Percentiles rank a stretch among this genome's conserved stretches.
Conservation (phyloP, 2,888 invertebrate species). For the Phlogophora meticulosa region DNA sequence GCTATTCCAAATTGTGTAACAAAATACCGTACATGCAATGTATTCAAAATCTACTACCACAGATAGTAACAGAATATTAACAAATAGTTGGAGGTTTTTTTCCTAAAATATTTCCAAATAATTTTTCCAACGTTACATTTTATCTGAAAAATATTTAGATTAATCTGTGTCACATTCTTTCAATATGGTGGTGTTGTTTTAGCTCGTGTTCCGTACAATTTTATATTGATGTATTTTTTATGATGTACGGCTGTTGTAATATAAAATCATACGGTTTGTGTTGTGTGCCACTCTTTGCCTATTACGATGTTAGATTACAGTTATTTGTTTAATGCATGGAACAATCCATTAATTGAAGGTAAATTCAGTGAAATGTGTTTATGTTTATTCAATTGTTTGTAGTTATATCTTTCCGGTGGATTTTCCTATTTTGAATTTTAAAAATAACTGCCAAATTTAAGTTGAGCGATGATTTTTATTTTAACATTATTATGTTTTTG, state of each 20-base stretch:
- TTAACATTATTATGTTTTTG: no score
- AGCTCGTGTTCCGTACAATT: constrained; percentile 48
- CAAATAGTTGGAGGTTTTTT: constrained; percentile 2
- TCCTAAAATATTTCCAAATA: constrained; percentile 6
- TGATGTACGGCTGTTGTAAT: constrained; percentile 61
- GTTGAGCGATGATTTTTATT: no score
- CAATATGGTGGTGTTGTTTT: constrained; percentile 49
- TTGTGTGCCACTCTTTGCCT: constrained; percentile 31
- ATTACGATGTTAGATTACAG: constrained; percentile 10
- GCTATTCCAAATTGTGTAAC: background rate
- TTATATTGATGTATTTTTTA: constrained; percentile 65
- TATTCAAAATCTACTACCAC: background rate
- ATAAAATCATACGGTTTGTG: constrained; percentile 49
- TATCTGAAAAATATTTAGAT: constrained; percentile 41
- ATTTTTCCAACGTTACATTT: constrained; percentile 19
- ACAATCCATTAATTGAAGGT: constrained; percentile 13
- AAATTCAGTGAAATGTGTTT: no score
- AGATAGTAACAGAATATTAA: background rate
- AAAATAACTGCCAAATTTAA: no score
- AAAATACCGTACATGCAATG: background rate
- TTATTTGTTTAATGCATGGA: constrained; percentile 6
- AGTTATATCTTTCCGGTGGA: no score
- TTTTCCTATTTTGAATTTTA: no score
- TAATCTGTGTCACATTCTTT: constrained; percentile 63
- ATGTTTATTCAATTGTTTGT: no score